Percentiles rank a stretch among this genome's conserved stretches.
These are phyloP conservation scores for Heptranchias perlo DNA, from an alignment of 2,113 vertebrate species.

Conservation along the genomic window DNA sequence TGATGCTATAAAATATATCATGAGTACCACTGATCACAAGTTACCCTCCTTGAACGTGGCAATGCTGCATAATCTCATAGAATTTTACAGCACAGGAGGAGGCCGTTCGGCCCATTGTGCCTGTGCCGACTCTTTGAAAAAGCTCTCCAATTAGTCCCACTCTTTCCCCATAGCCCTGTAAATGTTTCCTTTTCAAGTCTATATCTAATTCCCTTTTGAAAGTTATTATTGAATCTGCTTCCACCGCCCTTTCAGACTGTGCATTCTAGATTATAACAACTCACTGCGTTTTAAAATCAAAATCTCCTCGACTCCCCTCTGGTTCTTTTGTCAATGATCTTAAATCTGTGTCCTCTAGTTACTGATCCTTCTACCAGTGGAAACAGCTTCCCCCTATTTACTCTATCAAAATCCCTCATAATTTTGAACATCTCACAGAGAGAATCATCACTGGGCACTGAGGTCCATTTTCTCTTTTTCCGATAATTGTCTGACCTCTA, in stretches of 20 bases:
- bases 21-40: not conserved
- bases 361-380: too few relatives aligned
- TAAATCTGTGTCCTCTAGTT: not conserved
- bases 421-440: not conserved
- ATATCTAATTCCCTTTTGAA: not conserved
- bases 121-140: not conserved
- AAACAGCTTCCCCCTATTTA: not conserved
- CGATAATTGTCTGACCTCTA: not conserved
- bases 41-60: not conserved
- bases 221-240: not conserved
- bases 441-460: not conserved
- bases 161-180: not conserved
- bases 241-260: not conserved
- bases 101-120: not conserved
- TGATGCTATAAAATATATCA: not conserved
- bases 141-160: not conserved
- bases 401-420: not conserved
- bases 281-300: not conserved
- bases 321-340: not conserved
- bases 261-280: not conserved
- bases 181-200: not conserved
- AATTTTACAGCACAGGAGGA: not conserved
- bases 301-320: not conserved
- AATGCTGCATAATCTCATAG: not conserved
- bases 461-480: not conserved